These are phyloP conservation scores for Phaethon lepturus DNA, from an alignment of 2,113 vertebrate species.

Conservation along the genomic window DNA sequence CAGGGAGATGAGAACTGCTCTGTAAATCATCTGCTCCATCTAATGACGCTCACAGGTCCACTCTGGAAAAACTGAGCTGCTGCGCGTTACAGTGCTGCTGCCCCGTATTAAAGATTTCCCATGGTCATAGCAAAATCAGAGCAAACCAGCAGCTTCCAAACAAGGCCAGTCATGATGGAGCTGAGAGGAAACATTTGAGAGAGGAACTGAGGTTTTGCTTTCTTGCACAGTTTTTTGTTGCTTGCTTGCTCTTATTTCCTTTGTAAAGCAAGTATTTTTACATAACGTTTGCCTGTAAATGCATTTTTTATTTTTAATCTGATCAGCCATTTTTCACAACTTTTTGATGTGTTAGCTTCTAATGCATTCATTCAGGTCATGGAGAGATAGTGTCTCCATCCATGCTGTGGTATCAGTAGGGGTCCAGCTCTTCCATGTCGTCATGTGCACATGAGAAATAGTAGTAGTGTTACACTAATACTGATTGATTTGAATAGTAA, in stretches of 20 bases:
- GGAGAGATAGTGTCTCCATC: background rate
- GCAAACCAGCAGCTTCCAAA: background rate
- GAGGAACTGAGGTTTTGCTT: background rate
- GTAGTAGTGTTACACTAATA: background rate
- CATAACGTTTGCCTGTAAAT: background rate
- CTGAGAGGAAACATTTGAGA: background rate
- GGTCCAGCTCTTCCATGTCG: background rate
- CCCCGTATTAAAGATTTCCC: background rate
- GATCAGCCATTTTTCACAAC: background rate
- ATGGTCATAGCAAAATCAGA: background rate
- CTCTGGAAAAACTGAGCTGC: background rate
- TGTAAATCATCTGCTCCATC: background rate
- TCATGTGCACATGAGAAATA: background rate
- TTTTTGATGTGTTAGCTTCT: background rate
- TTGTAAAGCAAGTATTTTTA: constrained; percentile 1
- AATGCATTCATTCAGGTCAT: background rate
- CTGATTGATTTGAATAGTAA: background rate
- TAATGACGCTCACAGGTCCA: background rate
- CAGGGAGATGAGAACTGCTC: background rate
- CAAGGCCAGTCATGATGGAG: background rate
- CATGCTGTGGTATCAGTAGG: background rate
- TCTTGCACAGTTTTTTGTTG: background rate
- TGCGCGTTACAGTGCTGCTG: background rate
- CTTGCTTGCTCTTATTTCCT: background rate
- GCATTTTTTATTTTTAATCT: constrained; percentile 6